Evolutionary conservation across 1,140 invertebrate species (phyloP).

Genomic region (Lepidurus couesii): DNA sequence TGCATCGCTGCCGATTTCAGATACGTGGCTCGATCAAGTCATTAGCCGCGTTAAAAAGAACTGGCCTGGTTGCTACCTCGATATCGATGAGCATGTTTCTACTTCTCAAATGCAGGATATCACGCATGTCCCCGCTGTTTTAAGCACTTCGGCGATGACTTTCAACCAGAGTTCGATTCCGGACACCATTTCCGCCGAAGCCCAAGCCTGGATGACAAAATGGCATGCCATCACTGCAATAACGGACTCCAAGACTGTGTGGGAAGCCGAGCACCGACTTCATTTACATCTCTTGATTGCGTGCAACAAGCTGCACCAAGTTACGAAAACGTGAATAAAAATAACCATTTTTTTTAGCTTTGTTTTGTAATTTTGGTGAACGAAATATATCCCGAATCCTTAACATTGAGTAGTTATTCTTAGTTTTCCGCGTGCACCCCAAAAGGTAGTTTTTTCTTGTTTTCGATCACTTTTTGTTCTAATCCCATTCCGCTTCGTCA

Average conservation of each 20-base stretch:
- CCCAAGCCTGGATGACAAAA: slow-evolving; percentile 13
- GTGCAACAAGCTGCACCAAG: background rate
- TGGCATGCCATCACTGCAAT: background rate
- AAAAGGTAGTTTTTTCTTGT: too few species aligned
- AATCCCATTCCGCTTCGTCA: too few species aligned
- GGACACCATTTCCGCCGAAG: background rate
- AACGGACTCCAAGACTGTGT: background rate
- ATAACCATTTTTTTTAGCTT: background rate
- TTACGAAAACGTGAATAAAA: background rate
- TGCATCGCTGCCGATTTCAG: background rate
- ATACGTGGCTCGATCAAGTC: background rate
- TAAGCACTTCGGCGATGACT: background rate
- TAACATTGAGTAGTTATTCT: background rate
- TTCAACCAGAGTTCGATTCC: background rate
- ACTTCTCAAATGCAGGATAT: background rate
- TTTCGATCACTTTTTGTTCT: too few species aligned
- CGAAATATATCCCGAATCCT: background rate
- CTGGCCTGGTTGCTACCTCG: slow-evolving; percentile 9
- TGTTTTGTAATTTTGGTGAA: background rate
- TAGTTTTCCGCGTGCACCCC: too few species aligned
- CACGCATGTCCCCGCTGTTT: background rate
- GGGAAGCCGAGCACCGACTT: background rate
- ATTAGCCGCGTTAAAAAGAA: background rate
- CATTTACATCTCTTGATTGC: slow-evolving; percentile 22
- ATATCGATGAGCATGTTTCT: background rate